Evolutionary conservation across 2,113 vertebrate species (phyloP).

Genomic region (Cyanistes caeruleus): DNA sequence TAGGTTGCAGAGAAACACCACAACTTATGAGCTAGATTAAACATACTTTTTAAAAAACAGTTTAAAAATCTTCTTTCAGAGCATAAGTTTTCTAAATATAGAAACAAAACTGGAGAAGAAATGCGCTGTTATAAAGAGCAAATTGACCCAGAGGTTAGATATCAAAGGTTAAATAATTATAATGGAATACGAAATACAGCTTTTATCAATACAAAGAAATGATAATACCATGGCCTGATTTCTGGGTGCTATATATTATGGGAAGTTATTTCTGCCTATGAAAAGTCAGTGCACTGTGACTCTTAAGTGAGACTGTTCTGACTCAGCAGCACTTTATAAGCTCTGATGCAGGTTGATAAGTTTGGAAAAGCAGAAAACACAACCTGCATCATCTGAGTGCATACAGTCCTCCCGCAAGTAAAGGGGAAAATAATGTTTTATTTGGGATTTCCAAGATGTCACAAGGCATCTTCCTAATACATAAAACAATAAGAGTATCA

Average conservation of each 20-base stretch:
- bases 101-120: constrained; percentile 26
- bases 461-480: background rate
- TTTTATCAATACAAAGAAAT: constrained; percentile 24
- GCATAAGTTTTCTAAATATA: constrained; percentile 3
- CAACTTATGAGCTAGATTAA: constrained; percentile 21
- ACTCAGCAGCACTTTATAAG: background rate
- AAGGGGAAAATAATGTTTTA: background rate
- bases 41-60: background rate
- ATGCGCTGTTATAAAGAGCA: background rate
- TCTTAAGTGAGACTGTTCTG: background rate
- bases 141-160: background rate
- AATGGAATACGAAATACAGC: background rate
- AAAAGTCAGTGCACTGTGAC: background rate
- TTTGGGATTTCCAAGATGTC: background rate
- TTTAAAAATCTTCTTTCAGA: background rate
- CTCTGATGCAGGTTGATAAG: background rate
- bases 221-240: background rate
- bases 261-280: background rate
- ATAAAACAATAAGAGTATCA: background rate
- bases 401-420: background rate
- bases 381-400: background rate
- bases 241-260: background rate
- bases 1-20: constrained; percentile 8
- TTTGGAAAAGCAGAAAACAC: background rate
- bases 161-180: constrained; percentile 32